phyloP scores from a whole-genome alignment of 2,888 invertebrate genomes.

The Rhingia campestris region DNA sequence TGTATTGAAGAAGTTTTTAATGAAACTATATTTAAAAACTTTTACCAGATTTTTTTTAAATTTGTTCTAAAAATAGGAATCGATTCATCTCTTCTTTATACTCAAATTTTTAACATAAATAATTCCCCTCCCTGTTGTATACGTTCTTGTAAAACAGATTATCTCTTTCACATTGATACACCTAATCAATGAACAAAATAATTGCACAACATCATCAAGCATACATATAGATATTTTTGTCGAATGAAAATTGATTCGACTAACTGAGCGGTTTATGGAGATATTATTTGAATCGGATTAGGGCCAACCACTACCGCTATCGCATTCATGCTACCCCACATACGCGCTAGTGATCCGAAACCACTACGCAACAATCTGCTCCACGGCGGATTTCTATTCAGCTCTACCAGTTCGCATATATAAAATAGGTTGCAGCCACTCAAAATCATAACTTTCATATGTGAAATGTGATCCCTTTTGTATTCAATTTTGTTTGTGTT shows the following conservation, averaged over 20 bases:
- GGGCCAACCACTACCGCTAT: constrained; percentile 45
- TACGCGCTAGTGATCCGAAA: constrained; percentile 36
- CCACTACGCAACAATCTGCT: constrained; percentile 13
- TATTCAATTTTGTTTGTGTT: constrained; percentile 13
- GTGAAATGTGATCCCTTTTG: constrained; percentile 37
- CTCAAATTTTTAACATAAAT: no score
- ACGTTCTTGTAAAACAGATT: no score
- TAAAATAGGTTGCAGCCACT: constrained; percentile 39
- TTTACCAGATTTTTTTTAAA: no score
- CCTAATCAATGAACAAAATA: neutral
- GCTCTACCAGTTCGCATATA: neutral
- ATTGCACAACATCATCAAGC: neutral
- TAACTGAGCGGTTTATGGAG: constrained; percentile 46
- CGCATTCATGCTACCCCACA: constrained; percentile 13
- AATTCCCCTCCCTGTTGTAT: no score
- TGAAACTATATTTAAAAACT: no score
- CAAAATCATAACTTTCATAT: constrained; percentile 56
- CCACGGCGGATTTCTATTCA: constrained; percentile 10
- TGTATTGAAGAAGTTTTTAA: no score
- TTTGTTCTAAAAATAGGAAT: no score
- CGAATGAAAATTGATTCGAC: constrained; percentile 56
- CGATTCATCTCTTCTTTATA: no score
- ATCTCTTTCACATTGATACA: neutral
- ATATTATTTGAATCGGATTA: constrained; percentile 64
- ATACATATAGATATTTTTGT: neutral